phyloP scores from a whole-genome alignment of 23 tunicate species.

The Halocynthia roretzi region DNA sequence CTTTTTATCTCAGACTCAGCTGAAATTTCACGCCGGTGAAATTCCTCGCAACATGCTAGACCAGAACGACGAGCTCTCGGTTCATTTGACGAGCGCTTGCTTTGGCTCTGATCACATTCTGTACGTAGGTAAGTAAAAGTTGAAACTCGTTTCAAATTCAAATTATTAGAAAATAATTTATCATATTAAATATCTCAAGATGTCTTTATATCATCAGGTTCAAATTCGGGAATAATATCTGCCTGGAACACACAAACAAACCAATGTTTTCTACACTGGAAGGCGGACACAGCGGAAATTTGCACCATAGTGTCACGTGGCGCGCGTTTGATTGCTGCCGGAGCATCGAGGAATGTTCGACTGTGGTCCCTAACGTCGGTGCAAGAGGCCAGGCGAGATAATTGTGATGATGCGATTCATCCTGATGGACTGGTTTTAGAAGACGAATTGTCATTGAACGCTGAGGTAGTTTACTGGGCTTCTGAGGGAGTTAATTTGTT shows the following conservation, averaged over 20 bases:
- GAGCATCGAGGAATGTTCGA: slow-evolving; percentile 37
- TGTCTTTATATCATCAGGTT: slow-evolving; percentile 19
- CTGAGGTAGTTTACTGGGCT: slow-evolving; percentile 33
- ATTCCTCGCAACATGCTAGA: slow-evolving; percentile 43
- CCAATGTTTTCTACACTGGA: slow-evolving; percentile 81
- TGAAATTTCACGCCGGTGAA: slow-evolving; percentile 52
- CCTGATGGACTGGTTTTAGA: slow-evolving; percentile 41
- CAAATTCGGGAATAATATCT: slow-evolving; percentile 43
- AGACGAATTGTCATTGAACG: slow-evolving; percentile 53
- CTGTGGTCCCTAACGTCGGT: slow-evolving; percentile 67
- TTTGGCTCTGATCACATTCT: slow-evolving; percentile 37
- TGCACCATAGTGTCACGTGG: slow-evolving; percentile 40
- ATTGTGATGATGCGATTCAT: neutral
- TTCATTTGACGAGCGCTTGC: slow-evolving; percentile 76
- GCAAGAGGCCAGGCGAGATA: slow-evolving; percentile 25
- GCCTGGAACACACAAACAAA: slow-evolving; percentile 82
- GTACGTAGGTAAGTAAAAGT: slow-evolving; percentile 46
- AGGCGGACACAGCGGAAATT: slow-evolving; percentile 70
- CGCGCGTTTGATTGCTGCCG: slow-evolving; percentile 53
- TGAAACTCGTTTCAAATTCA: too few relatives aligned
- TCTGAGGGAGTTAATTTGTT: neutral
- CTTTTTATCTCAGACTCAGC: slow-evolving; percentile 25
- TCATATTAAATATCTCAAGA: neutral
- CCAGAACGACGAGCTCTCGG: slow-evolving; percentile 5
- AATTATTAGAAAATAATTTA: neutral